Evolutionary conservation across 2,888 invertebrate species (phyloP).

Genomic region (Cataglyphis cursor): DNA sequence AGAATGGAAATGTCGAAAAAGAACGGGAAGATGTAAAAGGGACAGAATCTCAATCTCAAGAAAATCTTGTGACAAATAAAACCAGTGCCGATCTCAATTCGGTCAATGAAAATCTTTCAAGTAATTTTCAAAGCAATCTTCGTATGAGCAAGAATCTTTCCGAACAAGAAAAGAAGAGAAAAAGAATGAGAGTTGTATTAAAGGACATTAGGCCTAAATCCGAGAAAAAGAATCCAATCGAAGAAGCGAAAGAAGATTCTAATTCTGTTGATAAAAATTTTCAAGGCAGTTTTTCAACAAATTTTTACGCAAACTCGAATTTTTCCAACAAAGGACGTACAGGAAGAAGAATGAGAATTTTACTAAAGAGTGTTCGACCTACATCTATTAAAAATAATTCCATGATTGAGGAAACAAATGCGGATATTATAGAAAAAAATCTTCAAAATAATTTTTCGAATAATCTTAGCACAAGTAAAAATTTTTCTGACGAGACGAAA

Average conservation of each 20-base stretch:
- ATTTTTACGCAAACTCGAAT: neutral
- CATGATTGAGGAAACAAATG: neutral
- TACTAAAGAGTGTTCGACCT: neutral
- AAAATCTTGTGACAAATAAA: neutral
- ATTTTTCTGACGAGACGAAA: neutral
- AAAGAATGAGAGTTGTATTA: constrained; percentile 4
- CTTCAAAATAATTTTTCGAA: neutral
- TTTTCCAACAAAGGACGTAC: neutral
- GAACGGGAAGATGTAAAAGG: neutral
- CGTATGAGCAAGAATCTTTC: neutral
- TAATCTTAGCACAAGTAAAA: neutral
- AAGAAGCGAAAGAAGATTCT: neutral
- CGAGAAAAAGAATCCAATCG: neutral
- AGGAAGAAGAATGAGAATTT: constrained; percentile 21
- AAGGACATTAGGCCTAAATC: constrained; percentile 20
- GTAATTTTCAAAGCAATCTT: constrained; percentile 4
- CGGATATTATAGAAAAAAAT: neutral
- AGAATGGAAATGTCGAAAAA: neutral
- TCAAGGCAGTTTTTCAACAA: neutral
- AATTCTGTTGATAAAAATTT: neutral
- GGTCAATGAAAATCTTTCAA: neutral
- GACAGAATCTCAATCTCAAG: neutral
- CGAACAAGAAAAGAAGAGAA: neutral
- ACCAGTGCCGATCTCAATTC: neutral
- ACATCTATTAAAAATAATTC: neutral